These are phyloP conservation scores for Apodemus speciosus DNA, from an alignment of 2,113 vertebrate species.

Conservation along the genomic window DNA sequence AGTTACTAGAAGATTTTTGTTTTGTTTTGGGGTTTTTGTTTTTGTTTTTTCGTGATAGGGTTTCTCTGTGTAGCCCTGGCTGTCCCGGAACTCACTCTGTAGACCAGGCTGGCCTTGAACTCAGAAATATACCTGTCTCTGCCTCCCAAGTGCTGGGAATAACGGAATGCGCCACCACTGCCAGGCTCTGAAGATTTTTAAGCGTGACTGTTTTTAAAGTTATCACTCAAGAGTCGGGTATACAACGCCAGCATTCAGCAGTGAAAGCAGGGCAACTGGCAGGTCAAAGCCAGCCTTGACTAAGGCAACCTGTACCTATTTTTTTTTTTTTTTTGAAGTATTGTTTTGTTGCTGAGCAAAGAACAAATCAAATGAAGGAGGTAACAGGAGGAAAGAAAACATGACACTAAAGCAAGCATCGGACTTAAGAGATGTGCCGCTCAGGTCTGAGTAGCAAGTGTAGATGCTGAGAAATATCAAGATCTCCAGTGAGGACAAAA, in stretches of 20 bases:
- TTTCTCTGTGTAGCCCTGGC: no score
- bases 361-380: not conserved
- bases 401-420: not conserved
- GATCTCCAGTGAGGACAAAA: not conserved
- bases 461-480: not conserved
- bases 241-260: not conserved
- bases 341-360: not conserved
- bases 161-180: no score
- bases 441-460: not conserved
- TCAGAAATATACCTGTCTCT: no score
- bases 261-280: not conserved
- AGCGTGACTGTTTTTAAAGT: not conserved
- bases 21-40: no score
- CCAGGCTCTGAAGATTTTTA: not conserved
- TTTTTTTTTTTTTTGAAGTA: not conserved
- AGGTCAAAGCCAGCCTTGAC: not conserved
- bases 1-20: not conserved
- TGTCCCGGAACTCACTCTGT: no score
- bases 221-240: not conserved
- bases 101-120: no score
- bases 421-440: not conserved
- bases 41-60: no score
- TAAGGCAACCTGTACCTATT: not conserved
- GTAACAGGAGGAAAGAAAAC: not conserved
- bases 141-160: no score